These are phyloP conservation scores for Lapara coniferarum DNA, from an alignment of 2,888 invertebrate genomes.

Conservation along the genomic window DNA sequence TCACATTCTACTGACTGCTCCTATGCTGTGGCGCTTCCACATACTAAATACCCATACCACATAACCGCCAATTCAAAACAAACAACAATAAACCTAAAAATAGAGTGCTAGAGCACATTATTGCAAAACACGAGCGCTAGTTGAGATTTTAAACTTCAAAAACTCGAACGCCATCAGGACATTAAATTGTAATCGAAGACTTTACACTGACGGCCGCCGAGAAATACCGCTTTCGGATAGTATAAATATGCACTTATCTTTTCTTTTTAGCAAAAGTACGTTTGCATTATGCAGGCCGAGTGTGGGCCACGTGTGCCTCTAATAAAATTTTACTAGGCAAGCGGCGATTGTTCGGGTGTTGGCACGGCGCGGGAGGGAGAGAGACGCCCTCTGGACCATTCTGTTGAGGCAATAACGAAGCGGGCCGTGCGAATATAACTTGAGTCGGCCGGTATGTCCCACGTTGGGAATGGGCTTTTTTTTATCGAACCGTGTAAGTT, in stretches of 20 bases:
- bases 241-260: constrained; percentile 83
- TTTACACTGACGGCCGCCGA: constrained; percentile 76
- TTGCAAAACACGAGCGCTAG: constrained; percentile 33
- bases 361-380: constrained; percentile 51
- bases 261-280: constrained; percentile 80
- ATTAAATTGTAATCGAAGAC: constrained; percentile 84
- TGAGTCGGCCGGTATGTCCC: constrained; percentile 54
- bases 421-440: constrained; percentile 69
- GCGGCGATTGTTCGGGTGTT: constrained; percentile 70
- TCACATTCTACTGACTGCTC: constrained; percentile 61
- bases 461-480: constrained; percentile 63
- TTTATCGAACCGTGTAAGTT: constrained; percentile 57
- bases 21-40: constrained; percentile 63
- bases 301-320: constrained; percentile 75
- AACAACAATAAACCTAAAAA: constrained; percentile 35
- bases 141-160: constrained; percentile 69
- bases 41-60: constrained; percentile 42
- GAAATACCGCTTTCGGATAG: constrained; percentile 78
- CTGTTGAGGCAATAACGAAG: constrained; percentile 68
- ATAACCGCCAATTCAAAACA: constrained; percentile 29
- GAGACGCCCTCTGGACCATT: constrained; percentile 59
- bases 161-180: constrained; percentile 68
- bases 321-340: constrained; percentile 79
- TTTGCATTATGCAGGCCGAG: constrained; percentile 77
- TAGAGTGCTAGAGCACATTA: constrained; percentile 43